A percentile compares a stretch with the other conserved stretches of the same genome.
These are phyloP conservation scores for Drosophila navojoa DNA, from an alignment of 1,140 invertebrate species.

Conservation along the genomic window DNA sequence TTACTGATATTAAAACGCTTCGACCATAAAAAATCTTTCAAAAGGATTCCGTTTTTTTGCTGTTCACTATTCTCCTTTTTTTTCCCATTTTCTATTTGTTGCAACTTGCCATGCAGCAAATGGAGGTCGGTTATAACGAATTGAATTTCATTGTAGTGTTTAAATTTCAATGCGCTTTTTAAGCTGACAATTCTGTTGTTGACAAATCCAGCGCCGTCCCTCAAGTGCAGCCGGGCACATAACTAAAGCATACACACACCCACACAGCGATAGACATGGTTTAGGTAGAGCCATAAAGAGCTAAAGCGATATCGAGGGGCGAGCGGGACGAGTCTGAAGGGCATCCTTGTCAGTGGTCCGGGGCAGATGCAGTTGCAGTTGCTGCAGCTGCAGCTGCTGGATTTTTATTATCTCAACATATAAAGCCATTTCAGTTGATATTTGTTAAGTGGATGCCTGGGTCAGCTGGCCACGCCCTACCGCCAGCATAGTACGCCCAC, in stretches of 20 bases:
- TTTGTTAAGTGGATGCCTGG: slow-evolving; percentile 66
- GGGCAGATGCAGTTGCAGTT: slow-evolving; percentile 3
- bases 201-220: slow-evolving; percentile 15
- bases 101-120: not conserved
- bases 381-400: slow-evolving; percentile 32
- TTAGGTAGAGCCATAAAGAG: slow-evolving; percentile 5
- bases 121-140: not conserved
- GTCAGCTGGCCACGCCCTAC: slow-evolving; percentile 33
- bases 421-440: slow-evolving; percentile 68
- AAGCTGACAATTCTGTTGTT: slow-evolving; percentile 32
- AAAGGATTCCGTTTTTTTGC: not conserved
- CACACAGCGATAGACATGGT: not conserved
- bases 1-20: not conserved
- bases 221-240: slow-evolving; percentile 27
- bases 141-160: slow-evolving; percentile 21
- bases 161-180: slow-evolving; percentile 26
- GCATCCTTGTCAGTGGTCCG: slow-evolving; percentile 5
- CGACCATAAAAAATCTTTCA: not conserved
- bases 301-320: not conserved
- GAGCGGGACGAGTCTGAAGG: not conserved
- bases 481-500: not conserved
- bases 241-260: slow-evolving; percentile 4
- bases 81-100: no score
- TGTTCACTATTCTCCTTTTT: no score
- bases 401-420: slow-evolving; percentile 71